phyloP scores from a whole-genome alignment of 1,140 invertebrate genomes.

The Pteromalus puparum region DNA sequence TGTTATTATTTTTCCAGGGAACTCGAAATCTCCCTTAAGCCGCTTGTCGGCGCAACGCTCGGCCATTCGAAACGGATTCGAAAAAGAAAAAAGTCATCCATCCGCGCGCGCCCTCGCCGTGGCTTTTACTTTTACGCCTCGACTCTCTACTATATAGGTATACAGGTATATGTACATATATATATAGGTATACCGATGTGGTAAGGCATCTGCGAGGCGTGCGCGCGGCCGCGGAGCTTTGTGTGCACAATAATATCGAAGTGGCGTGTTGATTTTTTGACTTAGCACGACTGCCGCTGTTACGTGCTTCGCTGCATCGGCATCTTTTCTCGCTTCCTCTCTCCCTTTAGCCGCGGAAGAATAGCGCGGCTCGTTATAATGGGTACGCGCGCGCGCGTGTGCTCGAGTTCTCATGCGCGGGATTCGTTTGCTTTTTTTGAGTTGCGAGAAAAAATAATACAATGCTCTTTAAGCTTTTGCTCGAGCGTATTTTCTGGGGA shows the following conservation, averaged over 20 bases:
- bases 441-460: not conserved
- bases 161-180: too few species aligned
- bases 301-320: not conserved
- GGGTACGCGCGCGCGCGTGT: too few species aligned
- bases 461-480: not conserved
- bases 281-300: conserved; percentile 15
- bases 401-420: not conserved
- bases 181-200: not conserved
- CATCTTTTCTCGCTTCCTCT: not conserved
- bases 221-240: not conserved
- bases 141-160: not conserved
- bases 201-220: conserved; percentile 11
- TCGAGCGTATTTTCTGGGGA: too few species aligned
- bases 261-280: conserved; percentile 35
- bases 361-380: conserved; percentile 15
- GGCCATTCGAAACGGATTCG: not conserved
- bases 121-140: not conserved
- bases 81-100: conserved; percentile 11
- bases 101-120: not conserved
- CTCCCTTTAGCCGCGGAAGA: not conserved
- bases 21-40: not conserved
- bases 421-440: not conserved
- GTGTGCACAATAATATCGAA: conserved; percentile 1
- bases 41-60: not conserved
- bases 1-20: conserved; percentile 6